A percentile compares a stretch with the other conserved stretches of the same genome.
These are phyloP conservation scores for Tribolium castaneum DNA, from an alignment of 1,140 invertebrate genomes.

Conservation along the genomic window DNA sequence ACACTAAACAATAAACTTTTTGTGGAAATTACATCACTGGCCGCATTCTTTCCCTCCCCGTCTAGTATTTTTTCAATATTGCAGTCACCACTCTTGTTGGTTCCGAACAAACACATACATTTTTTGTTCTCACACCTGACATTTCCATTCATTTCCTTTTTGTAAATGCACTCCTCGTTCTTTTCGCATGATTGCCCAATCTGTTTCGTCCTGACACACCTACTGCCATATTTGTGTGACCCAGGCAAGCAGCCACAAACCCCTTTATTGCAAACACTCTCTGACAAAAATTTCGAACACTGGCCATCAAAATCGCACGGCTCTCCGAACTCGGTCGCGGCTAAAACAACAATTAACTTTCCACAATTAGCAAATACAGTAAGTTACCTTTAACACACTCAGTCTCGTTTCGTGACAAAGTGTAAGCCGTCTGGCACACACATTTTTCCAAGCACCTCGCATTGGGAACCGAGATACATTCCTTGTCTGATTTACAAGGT, in stretches of 20 bases:
- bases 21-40: neutral
- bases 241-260: conserved; percentile 47
- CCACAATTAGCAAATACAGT: neutral
- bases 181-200: conserved; percentile 40
- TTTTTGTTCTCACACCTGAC: neutral
- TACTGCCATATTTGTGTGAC: conserved; percentile 41
- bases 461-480: conserved; percentile 45
- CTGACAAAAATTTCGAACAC: conserved; percentile 48
- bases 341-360: conserved; percentile 19
- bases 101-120: conserved; percentile 13
- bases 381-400: conserved; percentile 49
- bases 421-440: conserved; percentile 44
- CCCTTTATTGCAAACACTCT: conserved; percentile 41
- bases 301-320: conserved; percentile 50
- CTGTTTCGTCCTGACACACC: conserved; percentile 37
- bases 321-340: conserved; percentile 50
- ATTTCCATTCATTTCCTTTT: neutral
- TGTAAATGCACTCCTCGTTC: conserved; percentile 25
- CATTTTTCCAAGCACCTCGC: conserved; percentile 46
- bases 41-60: neutral
- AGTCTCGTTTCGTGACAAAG: conserved; percentile 44
- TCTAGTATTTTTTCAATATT: conserved; percentile 9
- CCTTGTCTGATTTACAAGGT: conserved; percentile 43
- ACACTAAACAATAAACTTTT: neutral
- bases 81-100: neutral